These are phyloP conservation scores for Magallana gigas DNA, from an alignment of 1,140 invertebrate genomes.

Conservation along the genomic window DNA sequence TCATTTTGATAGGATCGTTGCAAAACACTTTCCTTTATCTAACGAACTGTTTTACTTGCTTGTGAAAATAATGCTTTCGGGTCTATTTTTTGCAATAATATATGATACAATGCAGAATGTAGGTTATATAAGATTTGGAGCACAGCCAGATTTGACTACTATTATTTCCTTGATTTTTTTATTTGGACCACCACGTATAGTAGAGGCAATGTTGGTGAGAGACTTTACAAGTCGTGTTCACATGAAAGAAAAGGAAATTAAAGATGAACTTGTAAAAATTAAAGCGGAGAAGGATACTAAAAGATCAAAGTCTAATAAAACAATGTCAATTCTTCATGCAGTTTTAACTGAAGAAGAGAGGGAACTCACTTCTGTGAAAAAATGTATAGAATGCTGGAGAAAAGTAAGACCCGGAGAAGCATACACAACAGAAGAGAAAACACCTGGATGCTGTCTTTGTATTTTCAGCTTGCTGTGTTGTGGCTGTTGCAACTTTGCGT, in stretches of 20 bases:
- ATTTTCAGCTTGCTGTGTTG: too few relatives aligned
- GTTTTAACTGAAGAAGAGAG: too few relatives aligned
- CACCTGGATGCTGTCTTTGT: too few relatives aligned
- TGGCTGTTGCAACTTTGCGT: too few relatives aligned
- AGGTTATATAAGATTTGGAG: neutral
- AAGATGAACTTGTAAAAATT: neutral
- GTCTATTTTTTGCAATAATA: neutral
- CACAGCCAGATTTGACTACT: neutral
- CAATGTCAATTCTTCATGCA: too few relatives aligned
- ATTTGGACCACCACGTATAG: neutral
- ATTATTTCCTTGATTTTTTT: neutral
- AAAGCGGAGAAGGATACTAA: neutral
- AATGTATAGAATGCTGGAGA: too few relatives aligned
- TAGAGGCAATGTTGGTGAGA: neutral
- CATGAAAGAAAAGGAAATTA: neutral
- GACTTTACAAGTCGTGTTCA: conserved; percentile 16
- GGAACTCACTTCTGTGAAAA: too few relatives aligned
- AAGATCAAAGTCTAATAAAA: too few relatives aligned
- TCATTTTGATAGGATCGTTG: neutral
- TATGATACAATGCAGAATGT: neutral
- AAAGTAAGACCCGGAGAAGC: too few relatives aligned
- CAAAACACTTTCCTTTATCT: neutral
- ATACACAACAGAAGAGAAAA: too few relatives aligned
- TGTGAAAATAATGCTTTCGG: neutral
- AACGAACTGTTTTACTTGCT: neutral